Conservation (phyloP, 2,888 invertebrate species). For the Amphipoea lucens region DNA sequence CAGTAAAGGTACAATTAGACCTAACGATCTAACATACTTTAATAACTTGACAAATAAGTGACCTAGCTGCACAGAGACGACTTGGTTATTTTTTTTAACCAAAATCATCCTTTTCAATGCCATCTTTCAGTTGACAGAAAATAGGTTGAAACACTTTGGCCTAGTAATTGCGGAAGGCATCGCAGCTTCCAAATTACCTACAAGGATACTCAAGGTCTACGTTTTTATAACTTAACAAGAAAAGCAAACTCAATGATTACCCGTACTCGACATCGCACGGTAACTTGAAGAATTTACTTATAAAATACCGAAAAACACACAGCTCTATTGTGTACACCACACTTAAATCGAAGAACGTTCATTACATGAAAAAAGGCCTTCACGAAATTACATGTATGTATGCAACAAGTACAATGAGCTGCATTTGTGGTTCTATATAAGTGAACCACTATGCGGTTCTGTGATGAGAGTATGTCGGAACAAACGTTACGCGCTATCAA, state of each 20-base stretch:
- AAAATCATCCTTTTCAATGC: not conserved
- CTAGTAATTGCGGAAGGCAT: not conserved
- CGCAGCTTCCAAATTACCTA: not conserved
- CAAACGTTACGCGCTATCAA: slow-evolving; percentile 16
- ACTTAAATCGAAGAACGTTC: slow-evolving; percentile 37
- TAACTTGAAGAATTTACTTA: slow-evolving; percentile 20
- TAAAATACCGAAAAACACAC: slow-evolving; percentile 1
- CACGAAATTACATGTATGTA: slow-evolving; percentile 22
- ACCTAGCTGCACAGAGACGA: not conserved
- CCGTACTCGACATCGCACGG: not conserved
- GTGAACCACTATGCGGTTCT: slow-evolving; percentile 34
- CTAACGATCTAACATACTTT: not conserved
- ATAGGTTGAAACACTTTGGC: not conserved
- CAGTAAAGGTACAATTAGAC: not conserved
- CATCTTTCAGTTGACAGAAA: not conserved
- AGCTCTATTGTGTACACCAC: slow-evolving; percentile 27
- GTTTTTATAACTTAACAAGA: slow-evolving; percentile 28
- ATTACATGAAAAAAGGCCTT: slow-evolving; percentile 44
- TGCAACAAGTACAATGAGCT: slow-evolving; percentile 30
- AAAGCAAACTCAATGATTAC: not conserved
- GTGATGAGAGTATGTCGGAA: slow-evolving; percentile 14
- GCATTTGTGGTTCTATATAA: slow-evolving; percentile 21
- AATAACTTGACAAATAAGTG: not conserved
- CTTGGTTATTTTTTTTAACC: not conserved
- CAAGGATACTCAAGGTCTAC: not conserved